Base-by-base conservation (phyloP, 1,140 invertebrate genomes). In the Panagrolaimus sp. region DNA sequence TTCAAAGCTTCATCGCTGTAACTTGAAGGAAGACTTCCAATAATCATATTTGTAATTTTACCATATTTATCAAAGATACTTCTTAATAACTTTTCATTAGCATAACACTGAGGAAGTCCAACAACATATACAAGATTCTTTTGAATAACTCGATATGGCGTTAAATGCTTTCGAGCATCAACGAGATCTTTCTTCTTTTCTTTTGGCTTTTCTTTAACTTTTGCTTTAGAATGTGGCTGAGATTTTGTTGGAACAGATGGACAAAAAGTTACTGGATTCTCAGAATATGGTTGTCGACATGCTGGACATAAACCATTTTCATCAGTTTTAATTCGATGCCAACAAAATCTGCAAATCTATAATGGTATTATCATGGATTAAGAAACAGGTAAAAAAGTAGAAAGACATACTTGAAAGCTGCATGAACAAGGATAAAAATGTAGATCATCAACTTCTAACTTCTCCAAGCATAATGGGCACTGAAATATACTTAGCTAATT, bases 391-490 rank as follows among this genome's bases (percentile, higher is more conserved):
- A 57, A 57, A 57, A 57, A 27, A 1, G n/a, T 9, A 1, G 13
- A 57, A 20, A 57, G 42, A 78, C 83, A 84, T 84, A 93, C 91
- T 88, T 98, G 96, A 87, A 98, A 99, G 76, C 94, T 93, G 88
- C 96, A 99, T 82, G 93, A 96, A 87, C 96, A 99, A 66, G 96
- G 96, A 85, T 90, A 98, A 86, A 99, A 99, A 84, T 92, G 93
- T 68, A 96, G 86, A 87, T 99, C 96, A 86, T 99, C 96, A 79
- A 97, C 90, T 85, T 99, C 96, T 78, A 99, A 85, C 25, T 91
- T 90, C 87, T 99, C 96, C 94, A 99, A 96, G 87, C 96, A 99
- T 81, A 99, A 86, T 65, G 96, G 96, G 88, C 96, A 99, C 88
- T 99, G n/a, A n/a, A n/a, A 66, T 65, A 81, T 64, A 20, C 11